phyloP scores from a whole-genome alignment of 2,797 vertebrate genomes.

The Galago senegalensis region DNA sequence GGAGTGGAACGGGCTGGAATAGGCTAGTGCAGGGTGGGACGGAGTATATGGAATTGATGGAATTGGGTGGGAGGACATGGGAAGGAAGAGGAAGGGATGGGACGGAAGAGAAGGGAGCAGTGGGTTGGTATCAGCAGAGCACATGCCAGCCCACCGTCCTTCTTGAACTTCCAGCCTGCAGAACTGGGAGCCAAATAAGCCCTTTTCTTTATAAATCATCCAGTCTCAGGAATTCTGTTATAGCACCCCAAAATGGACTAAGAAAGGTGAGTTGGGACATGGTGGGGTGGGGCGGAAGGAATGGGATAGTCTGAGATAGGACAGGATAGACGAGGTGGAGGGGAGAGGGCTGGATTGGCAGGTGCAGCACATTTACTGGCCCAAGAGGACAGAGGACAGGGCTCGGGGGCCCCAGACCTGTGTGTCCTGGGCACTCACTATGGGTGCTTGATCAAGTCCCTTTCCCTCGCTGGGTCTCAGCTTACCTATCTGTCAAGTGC shows the following conservation, averaged over 20 bases:
- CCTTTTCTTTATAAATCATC: too few relatives aligned
- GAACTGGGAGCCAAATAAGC: not conserved
- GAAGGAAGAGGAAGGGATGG: too few relatives aligned
- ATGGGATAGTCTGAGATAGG: not conserved
- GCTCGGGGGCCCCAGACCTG: not conserved
- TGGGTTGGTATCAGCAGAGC: too few relatives aligned
- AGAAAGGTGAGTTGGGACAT: not conserved
- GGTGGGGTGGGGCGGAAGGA: too few relatives aligned
- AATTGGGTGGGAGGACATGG: accelerated
- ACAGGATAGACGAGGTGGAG: too few relatives aligned
- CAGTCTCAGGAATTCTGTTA: not conserved
- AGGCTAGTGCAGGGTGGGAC: accelerated
- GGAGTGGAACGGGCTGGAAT: too few relatives aligned
- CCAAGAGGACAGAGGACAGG: not conserved
- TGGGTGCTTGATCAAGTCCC: not conserved
- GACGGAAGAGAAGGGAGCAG: accelerated
- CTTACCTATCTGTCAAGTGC: not conserved
- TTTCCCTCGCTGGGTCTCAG: not conserved
- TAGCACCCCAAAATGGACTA: not conserved
- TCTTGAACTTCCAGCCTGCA: not conserved
- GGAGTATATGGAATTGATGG: not conserved
- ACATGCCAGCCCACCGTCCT: not conserved
- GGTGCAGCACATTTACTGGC: not conserved
- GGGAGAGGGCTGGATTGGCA: not conserved
- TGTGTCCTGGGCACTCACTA: not conserved